phyloP scores from a whole-genome alignment of 1,140 invertebrate genomes.

The Ectropis grisescens region DNA sequence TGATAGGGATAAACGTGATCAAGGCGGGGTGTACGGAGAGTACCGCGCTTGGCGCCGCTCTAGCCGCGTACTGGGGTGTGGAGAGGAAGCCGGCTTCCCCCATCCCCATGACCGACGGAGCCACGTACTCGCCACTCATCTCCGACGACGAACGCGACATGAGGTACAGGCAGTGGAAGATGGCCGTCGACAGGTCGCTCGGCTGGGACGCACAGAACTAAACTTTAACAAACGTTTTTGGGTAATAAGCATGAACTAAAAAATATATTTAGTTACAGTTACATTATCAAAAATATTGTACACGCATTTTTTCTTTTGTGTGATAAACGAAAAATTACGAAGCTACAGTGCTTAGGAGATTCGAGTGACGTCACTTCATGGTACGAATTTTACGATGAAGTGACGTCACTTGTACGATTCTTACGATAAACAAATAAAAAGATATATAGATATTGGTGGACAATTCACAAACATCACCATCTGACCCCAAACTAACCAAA shows the following conservation, averaged over 20 bases:
- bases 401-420: background rate
- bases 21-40: slow-evolving; percentile 87
- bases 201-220: slow-evolving; percentile 80
- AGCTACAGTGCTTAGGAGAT: too few species aligned
- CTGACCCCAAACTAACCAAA: too few species aligned
- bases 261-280: background rate
- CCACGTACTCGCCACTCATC: slow-evolving; percentile 78
- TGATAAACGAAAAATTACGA: too few species aligned
- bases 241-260: too few species aligned
- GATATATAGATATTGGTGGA: too few species aligned
- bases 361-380: too few species aligned
- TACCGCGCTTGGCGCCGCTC: slow-evolving; percentile 85
- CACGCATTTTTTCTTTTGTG: too few species aligned
- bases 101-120: slow-evolving; percentile 69
- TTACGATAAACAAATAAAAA: background rate
- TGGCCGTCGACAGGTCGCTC: slow-evolving; percentile 84
- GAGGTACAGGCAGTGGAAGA: slow-evolving; percentile 86
- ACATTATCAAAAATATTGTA: background rate
- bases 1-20: slow-evolving; percentile 73
- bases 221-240: slow-evolving; percentile 1
- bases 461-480: too few species aligned
- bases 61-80: slow-evolving; percentile 82
- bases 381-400: too few species aligned
- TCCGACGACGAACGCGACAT: slow-evolving; percentile 79
- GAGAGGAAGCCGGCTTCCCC: slow-evolving; percentile 48